Percentiles rank a stretch among this genome's conserved stretches.
phyloP scores from a whole-genome alignment of 2,888 invertebrate species.

The Leucophenga maculata region DNA sequence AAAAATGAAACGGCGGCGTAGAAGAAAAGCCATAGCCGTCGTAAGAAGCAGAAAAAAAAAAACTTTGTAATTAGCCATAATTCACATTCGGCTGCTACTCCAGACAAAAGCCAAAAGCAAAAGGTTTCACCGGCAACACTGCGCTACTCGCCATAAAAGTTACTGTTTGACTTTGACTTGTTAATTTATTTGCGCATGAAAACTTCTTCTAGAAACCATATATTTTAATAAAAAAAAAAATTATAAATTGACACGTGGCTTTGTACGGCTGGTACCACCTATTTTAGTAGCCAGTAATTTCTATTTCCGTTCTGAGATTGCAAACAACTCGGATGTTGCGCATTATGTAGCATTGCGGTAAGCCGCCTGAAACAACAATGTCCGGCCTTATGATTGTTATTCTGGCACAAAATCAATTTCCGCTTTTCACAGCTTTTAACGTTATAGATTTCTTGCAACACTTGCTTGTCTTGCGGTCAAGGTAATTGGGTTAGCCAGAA shows the following conservation, averaged over 20 bases:
- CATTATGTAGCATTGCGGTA: neutral
- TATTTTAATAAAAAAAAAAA: too few species aligned
- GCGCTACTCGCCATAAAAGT: neutral
- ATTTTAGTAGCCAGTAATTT: slow-evolving; percentile 55
- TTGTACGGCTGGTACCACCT: slow-evolving; percentile 20
- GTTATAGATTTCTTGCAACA: neutral
- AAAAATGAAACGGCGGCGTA: neutral
- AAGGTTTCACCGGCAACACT: slow-evolving; percentile 35
- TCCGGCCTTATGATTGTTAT: neutral
- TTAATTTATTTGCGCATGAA: slow-evolving; percentile 12
- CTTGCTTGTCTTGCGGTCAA: neutral
- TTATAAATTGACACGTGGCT: slow-evolving; percentile 54
- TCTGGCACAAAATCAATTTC: slow-evolving; percentile 55
- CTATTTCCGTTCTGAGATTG: slow-evolving; percentile 59
- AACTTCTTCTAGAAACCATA: too few species aligned
- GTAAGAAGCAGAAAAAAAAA: neutral
- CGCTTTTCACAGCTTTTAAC: slow-evolving; percentile 36
- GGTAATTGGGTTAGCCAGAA: neutral
- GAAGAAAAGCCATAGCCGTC: neutral
- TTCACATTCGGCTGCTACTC: slow-evolving; percentile 54
- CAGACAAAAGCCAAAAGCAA: slow-evolving; percentile 55
- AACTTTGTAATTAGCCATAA: slow-evolving; percentile 59
- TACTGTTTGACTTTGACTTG: slow-evolving; percentile 15
- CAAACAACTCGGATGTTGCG: slow-evolving; percentile 31
- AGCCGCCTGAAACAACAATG: neutral